Conservation (phyloP, 2,113 vertebrate genomes). For the Numida meleagris region DNA sequence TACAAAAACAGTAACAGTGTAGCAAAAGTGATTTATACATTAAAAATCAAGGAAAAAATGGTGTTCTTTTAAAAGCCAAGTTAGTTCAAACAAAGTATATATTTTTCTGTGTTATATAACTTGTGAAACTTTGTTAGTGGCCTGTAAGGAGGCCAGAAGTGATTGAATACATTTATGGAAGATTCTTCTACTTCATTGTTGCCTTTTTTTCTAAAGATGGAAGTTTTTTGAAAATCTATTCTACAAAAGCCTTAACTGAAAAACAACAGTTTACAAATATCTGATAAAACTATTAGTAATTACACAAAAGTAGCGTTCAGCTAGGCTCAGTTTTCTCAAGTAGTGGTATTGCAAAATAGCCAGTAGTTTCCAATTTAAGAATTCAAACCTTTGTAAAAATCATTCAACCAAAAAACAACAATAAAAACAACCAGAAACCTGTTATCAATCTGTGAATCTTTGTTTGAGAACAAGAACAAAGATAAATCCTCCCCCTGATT, state of each 20-base stretch:
- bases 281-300: neutral
- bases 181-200: neutral
- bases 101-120: neutral
- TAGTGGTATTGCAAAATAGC: neutral
- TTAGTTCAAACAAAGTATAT: neutral
- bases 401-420: neutral
- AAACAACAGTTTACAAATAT: neutral
- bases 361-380: neutral
- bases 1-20: neutral
- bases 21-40: neutral
- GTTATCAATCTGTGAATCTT: neutral
- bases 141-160: neutral
- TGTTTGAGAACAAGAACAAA: neutral
- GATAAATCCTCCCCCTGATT: neutral
- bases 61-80: neutral
- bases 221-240: neutral
- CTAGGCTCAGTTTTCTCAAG: neutral
- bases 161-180: neutral
- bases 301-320: neutral
- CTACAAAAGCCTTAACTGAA: neutral
- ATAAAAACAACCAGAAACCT: neutral
- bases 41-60: neutral
- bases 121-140: neutral
- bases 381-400: neutral
- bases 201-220: neutral